Evolutionary conservation across 1,140 invertebrate genomes (phyloP), one percentile per base, ranked within the genome.

Genomic region (Drosophila truncata): DNA sequence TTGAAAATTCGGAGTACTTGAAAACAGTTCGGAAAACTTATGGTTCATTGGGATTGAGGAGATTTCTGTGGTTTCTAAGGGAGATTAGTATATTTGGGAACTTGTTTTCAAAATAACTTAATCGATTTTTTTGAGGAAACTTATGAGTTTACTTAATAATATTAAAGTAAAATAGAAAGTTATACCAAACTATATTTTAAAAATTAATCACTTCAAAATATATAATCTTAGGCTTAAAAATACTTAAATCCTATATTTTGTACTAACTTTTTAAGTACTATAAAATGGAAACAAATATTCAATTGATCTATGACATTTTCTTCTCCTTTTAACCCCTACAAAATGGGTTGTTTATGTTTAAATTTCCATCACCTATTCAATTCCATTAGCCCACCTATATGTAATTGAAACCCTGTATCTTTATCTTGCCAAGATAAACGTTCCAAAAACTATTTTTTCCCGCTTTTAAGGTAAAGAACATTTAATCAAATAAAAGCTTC

Each of bases 401-500:
- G 69, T 59, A 72, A 72, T 72, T 72, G 52, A 72, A 72, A 49
- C 52, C 33, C 27, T 29, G 33, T 41, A 50, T 49, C 42, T 41
- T 31, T 31, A 61, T 44, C 54, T 59, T 10, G 18, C 66, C 69
- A 47, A 58, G 52, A 71, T 71, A 72, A 71, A 58, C 66, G 47
- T 9, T 3, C 66, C n/a, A 14, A 33, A 72, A 72, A 72, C 69
- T 71, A 72, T 72, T 72, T 64, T 71, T 50, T 33, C n/a, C 42
- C 42, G 35, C 50, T 72, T 23, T 70, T 70, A 58, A 72, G 69
- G 65, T 57, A 71, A 71, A 59, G 44, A 58, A 58, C 33, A 71
- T 70, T 71, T 71, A 71, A 71, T 71, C 69, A 71, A 71, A 71
- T 71, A 71, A 71, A 71, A 71, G 69, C 65, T 27, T 57, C 29